A percentile compares a stretch with the other conserved stretches of the same genome.
Evolutionary conservation across 2,888 invertebrate genomes (phyloP).

Genomic region (Disparrhopalites patrizii): DNA sequence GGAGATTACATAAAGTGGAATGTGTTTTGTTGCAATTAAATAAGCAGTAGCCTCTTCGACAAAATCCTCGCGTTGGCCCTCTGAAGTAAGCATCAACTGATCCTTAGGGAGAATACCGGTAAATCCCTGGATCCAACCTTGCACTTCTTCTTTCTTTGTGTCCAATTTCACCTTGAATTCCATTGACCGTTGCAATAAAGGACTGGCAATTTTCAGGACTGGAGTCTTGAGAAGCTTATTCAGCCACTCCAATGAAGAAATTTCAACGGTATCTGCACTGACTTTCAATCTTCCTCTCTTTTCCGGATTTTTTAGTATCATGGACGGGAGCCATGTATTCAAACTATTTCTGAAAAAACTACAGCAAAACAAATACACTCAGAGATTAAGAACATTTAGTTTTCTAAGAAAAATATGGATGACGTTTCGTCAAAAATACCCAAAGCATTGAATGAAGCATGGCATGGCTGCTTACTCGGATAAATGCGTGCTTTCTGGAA

Average conservation of each 20-base stretch:
- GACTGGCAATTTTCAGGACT: constrained; percentile 32
- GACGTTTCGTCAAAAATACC: no score
- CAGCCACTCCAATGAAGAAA: constrained; percentile 31
- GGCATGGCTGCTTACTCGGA: constrained; percentile 34
- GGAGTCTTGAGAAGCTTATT: constrained; percentile 35
- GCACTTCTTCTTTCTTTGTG: constrained; percentile 36
- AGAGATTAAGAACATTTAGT: no score
- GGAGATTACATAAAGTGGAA: no score
- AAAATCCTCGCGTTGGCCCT: constrained; percentile 19
- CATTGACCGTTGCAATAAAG: constrained; percentile 30
- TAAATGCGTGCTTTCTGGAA: constrained; percentile 41
- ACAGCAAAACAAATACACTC: not conserved
- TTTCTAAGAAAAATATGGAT: no score
- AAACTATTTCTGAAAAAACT: constrained; percentile 41
- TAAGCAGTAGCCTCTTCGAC: not conserved
- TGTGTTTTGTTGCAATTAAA: no score
- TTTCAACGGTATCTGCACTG: not conserved
- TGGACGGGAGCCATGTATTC: constrained; percentile 40
- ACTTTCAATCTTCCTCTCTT: constrained; percentile 36
- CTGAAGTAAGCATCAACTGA: constrained; percentile 40
- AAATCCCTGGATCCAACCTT: constrained; percentile 33
- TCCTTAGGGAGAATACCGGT: constrained; percentile 31
- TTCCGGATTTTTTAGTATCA: constrained; percentile 41
- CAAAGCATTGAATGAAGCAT: no score
- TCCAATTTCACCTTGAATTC: constrained; percentile 35